Evolutionary conservation across 1,140 invertebrate genomes (phyloP).

Genomic region (Mactra quadrangularis): DNA sequence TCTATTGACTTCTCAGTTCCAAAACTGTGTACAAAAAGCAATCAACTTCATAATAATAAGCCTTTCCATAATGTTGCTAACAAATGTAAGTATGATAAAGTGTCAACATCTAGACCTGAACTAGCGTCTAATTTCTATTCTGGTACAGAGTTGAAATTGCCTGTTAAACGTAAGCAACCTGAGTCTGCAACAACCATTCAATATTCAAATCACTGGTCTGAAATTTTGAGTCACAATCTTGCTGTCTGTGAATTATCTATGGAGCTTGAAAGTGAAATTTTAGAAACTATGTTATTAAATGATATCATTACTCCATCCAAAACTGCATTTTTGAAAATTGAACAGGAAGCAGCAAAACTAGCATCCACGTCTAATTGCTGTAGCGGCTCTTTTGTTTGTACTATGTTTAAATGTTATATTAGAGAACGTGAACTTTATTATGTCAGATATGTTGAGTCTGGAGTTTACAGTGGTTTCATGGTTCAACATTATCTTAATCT

Average conservation of each 20-base stretch:
- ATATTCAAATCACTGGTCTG: background rate
- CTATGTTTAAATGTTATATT: slow-evolving; percentile 14
- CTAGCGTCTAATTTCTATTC: too few species aligned
- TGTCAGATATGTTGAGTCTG: slow-evolving; percentile 32
- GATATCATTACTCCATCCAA: background rate
- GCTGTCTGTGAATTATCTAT: background rate
- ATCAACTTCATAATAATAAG: background rate
- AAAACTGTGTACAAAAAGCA: background rate
- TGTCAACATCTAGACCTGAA: background rate
- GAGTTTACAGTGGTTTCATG: slow-evolving; percentile 8
- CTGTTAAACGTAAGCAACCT: background rate
- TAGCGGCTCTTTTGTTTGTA: slow-evolving; percentile 17
- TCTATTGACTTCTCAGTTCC: background rate
- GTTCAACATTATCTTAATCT: background rate
- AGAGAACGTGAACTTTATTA: too few species aligned
- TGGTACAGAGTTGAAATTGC: too few species aligned
- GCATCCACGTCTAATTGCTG: slow-evolving; percentile 2
- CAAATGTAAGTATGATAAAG: too few species aligned
- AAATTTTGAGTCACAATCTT: background rate
- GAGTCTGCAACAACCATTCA: background rate
- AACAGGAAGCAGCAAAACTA: slow-evolving; percentile 9
- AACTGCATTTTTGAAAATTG: background rate
- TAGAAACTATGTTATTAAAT: background rate
- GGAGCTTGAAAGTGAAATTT: background rate
- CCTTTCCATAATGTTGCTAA: too few species aligned